Conservation (phyloP, 2,888 invertebrate species). For the Poecilobothrus nobilitatus region DNA sequence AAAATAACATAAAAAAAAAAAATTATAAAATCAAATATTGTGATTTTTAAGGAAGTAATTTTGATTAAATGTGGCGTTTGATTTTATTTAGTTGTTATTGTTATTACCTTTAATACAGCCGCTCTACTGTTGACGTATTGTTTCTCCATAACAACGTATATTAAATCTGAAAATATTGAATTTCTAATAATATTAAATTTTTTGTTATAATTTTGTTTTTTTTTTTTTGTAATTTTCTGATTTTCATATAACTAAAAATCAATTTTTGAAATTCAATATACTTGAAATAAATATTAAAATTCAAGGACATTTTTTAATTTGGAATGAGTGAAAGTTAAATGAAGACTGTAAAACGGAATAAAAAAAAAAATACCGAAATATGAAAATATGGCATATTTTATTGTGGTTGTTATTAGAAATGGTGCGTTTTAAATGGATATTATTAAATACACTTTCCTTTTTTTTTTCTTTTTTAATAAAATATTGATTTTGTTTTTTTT, state of each 20-base stretch:
- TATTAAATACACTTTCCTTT: no score
- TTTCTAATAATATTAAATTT: slow-evolving; percentile 6
- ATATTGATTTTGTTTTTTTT: no score
- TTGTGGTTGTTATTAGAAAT: no score
- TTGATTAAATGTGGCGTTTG: not conserved
- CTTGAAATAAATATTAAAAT: not conserved
- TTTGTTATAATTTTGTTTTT: not conserved
- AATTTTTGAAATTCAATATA: not conserved
- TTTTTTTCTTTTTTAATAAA: no score
- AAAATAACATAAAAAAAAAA: no score
- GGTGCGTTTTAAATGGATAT: no score
- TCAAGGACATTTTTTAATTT: not conserved
- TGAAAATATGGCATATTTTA: no score
- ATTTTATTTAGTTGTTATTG: not conserved
- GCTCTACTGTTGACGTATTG: no score
- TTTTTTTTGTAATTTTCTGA: not conserved
- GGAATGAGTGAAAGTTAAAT: no score
- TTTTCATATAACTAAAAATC: not conserved
- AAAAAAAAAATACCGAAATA: no score
- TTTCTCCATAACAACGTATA: not conserved
- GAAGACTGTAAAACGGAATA: no score
- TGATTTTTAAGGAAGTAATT: not conserved
- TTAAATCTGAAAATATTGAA: slow-evolving; percentile 1
- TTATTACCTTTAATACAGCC: no score
- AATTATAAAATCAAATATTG: not conserved